A percentile compares a stretch with the other conserved stretches of the same genome.
Conservation (phyloP, 2,113 vertebrate species). For the Notothenia coriiceps region DNA sequence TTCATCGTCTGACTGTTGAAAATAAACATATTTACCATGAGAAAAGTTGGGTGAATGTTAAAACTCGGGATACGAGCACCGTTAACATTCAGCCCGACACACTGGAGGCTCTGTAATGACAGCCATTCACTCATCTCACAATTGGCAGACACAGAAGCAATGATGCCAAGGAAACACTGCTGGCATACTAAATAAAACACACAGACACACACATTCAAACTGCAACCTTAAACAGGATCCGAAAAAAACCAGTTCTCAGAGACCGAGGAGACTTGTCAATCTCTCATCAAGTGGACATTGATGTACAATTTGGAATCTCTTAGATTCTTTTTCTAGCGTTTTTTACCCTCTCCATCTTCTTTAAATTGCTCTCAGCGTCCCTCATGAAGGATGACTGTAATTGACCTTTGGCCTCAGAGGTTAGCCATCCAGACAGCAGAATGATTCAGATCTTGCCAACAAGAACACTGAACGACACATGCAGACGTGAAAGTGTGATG, state of each 20-base stretch:
- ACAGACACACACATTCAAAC: background rate
- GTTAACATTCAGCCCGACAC: slow-evolving; percentile 1
- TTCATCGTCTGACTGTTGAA: no score
- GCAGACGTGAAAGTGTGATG: background rate
- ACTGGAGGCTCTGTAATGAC: background rate
- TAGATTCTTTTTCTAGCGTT: background rate
- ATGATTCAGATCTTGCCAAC: slow-evolving; percentile 15
- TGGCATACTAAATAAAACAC: background rate
- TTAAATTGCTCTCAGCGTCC: background rate
- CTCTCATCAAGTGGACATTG: background rate
- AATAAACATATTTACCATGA: no score
- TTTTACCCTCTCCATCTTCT: slow-evolving; percentile 4
- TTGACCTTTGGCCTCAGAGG: slow-evolving; percentile 17
- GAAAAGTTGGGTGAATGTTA: background rate
- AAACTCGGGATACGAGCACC: background rate
- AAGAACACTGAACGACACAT: background rate
- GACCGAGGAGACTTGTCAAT: background rate
- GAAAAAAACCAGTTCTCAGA: background rate
- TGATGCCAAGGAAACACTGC: slow-evolving; percentile 7
- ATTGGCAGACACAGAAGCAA: background rate
- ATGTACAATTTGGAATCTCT: background rate
- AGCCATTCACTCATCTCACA: slow-evolving; percentile 8
- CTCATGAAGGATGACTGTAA: slow-evolving; percentile 16
- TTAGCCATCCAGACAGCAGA: slow-evolving; percentile 25
- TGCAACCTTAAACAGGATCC: background rate